Base-by-base conservation (phyloP, 2,113 vertebrate species). In the Heliornis fulica region DNA sequence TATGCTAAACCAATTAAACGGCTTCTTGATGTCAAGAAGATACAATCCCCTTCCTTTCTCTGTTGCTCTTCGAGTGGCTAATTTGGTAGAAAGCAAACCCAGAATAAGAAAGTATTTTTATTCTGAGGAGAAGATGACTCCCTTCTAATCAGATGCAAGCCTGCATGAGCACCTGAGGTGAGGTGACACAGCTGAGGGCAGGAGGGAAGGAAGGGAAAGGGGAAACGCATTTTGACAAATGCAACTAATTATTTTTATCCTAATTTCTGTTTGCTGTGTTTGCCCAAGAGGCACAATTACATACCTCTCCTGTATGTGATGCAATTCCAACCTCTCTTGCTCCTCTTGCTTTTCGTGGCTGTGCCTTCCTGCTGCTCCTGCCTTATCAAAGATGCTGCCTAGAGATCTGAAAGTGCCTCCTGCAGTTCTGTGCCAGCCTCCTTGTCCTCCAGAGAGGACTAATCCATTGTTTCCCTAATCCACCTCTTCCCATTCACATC, bases 401-500 rank as follows among this genome's bases (percentile, higher is more conserved):
- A 80, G 50, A 70, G 26, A 38, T 60, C 0, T 61, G 8, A 13
- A 5, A 74, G 32, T 13, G 20, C 43, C 61, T 40, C 70, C 34
- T 75, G 26, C n/a, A 43, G 21, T 61, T 77, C 28, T 56, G n/a
- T 65, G 43, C 36, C 85, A 78, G 40, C 71, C 93, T 72, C 83
- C 32, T 89, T 92, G 79, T 88, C 61, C 76, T 89, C 76, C 41
- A 15, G 78, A 82, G 46, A 38, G 46, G 51, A 63, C 36, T 84
- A 81, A 84, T 78, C 60, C 51, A 70, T 84, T 92, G 69, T 94
- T 89, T 84, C 45, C 34, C 48, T 84, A 78, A 89, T 84, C 31
- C 34, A 11, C 50, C 63, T 90, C 38, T 83, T 94, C 45, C 84
- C 45, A 63, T 72, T 93, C 68, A 83, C 45, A 89, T 93, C 13